phyloP scores from a whole-genome alignment of 2,113 vertebrate species.

The Dermatemys mawii region DNA sequence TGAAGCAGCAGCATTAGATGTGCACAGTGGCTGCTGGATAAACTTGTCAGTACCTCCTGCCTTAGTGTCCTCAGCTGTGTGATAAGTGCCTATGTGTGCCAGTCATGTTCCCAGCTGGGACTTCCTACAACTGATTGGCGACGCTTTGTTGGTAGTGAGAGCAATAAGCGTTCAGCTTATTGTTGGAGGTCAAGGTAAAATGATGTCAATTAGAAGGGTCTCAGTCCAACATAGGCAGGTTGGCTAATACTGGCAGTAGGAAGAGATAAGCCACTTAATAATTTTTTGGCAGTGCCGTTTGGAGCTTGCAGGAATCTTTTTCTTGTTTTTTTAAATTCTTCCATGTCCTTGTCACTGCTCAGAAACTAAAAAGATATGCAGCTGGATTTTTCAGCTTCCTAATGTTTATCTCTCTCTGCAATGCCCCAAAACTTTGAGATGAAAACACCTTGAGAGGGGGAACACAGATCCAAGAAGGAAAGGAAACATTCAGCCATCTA shows the following conservation, averaged over 20 bases:
- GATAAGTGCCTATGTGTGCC: constrained; percentile 35
- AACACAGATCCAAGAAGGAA: not conserved
- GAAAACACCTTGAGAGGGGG: not conserved
- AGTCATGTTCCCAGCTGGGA: constrained; percentile 57
- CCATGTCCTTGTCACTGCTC: not conserved
- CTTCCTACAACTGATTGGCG: constrained; percentile 66
- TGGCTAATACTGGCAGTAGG: constrained; percentile 60
- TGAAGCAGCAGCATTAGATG: not conserved
- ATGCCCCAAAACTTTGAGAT: not conserved
- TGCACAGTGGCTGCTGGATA: not conserved
- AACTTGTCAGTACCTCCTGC: constrained; percentile 58
- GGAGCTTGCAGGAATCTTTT: constrained; percentile 42
- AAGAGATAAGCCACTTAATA: constrained; percentile 72
- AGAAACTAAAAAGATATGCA: not conserved
- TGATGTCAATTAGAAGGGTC: constrained; percentile 82
- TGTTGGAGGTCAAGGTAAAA: constrained; percentile 78
- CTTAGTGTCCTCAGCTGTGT: constrained; percentile 44
- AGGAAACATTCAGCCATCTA: not conserved
- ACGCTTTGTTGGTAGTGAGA: constrained; percentile 68
- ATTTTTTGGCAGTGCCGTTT: constrained; percentile 35
- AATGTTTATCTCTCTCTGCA: not conserved
- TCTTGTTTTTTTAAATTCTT: constrained; percentile 10
- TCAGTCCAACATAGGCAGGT: constrained; percentile 77
- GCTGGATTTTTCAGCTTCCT: not conserved
- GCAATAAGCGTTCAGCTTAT: constrained; percentile 74